Conservation (phyloP, 1,140 invertebrate genomes). For the Cyclina sinensis region DNA sequence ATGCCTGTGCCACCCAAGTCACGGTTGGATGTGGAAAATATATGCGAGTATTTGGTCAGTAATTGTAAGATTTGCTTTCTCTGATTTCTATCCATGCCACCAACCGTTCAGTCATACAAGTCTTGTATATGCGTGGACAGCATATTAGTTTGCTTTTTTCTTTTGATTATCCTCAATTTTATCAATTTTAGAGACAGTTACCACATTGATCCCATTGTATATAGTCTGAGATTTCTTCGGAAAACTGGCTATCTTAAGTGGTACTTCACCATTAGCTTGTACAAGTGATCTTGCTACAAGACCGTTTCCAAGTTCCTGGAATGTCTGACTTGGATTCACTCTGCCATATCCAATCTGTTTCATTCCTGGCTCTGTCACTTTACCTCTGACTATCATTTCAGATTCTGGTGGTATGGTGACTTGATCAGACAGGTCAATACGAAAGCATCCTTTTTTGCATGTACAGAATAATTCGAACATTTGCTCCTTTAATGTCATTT, state of each 20-base stretch:
- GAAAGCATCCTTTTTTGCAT: too few species aligned
- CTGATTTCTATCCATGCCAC: neutral
- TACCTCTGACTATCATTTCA: neutral
- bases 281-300: neutral
- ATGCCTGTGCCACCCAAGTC: conserved; percentile 65
- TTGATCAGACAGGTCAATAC: too few species aligned
- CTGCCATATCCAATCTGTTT: neutral
- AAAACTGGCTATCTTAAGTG: neutral
- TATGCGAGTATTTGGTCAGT: neutral
- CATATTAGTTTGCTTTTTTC: too few species aligned
- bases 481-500: too few species aligned
- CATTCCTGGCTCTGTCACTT: neutral
- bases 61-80: neutral
- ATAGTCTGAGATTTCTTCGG: neutral
- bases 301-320: neutral
- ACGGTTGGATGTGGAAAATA: conserved; percentile 52
- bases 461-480: neutral
- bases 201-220: neutral
- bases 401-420: neutral
- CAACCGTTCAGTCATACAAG: neutral
- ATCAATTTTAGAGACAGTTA: neutral
- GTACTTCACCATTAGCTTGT: neutral
- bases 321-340: neutral
- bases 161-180: too few species aligned
- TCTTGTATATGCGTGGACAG: neutral